Percentiles rank a stretch among this genome's conserved stretches.
These are phyloP conservation scores for Zaprionus davidi DNA, from an alignment of 1,140 invertebrate species.

Conservation along the genomic window DNA sequence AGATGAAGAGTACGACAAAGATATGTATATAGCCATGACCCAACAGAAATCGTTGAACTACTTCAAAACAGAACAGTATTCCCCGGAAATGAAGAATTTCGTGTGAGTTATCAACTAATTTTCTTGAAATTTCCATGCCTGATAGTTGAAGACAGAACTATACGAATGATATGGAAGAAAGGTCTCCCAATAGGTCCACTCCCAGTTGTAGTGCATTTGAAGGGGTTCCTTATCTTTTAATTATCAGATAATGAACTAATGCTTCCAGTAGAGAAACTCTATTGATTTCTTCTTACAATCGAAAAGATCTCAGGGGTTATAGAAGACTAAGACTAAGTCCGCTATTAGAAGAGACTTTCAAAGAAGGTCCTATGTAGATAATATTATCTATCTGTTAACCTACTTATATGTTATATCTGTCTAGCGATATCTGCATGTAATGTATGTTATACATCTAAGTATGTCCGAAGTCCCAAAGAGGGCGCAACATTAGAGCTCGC, in stretches of 20 bases:
- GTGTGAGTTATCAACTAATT: too few species aligned
- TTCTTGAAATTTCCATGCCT: too few species aligned
- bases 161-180: too few species aligned
- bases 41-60: too few species aligned
- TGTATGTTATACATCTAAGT: neutral
- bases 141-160: too few species aligned
- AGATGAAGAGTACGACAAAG: neutral
- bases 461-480: neutral
- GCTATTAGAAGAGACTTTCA: neutral
- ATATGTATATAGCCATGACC: neutral
- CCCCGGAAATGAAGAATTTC: too few species aligned
- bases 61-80: too few species aligned
- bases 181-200: too few species aligned
- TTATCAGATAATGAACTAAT: too few species aligned
- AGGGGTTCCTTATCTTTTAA: too few species aligned
- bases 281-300: neutral
- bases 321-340: neutral
- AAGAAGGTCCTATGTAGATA: neutral
- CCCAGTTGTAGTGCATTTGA: too few species aligned
- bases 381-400: neutral
- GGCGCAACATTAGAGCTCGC: neutral
- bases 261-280: neutral
- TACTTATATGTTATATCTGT: neutral
- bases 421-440: slow-evolving; percentile 3
- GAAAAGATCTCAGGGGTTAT: neutral